Base-by-base conservation (phyloP, 2,113 vertebrate genomes). In the Harpagus bidentatus region DNA sequence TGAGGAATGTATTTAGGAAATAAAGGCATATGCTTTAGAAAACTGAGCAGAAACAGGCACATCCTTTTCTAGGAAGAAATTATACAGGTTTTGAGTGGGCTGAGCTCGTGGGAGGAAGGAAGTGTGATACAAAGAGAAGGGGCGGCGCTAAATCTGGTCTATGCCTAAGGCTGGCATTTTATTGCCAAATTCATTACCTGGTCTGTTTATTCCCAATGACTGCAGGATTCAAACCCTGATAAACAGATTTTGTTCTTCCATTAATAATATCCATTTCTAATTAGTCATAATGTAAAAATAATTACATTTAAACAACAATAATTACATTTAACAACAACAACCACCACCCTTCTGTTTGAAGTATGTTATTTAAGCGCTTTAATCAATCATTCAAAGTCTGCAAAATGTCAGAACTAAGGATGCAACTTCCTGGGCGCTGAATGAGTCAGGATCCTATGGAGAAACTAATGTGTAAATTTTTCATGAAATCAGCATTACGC, bases 61-160 rank as follows among this genome's bases (percentile, higher is more conserved):
- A 56, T 91, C 61, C 66, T 94, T 72, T 76, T 31, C 13, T 47
- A 56, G 67, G 74, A 73, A 87, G 52, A 62, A 88, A 86, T 53
- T 14, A 20, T 34, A 61, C 96, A 96, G 95, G 92, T 95, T 93
- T 94, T 91, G 82, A 88, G 93, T 91, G 92, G 93, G 96, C 56
- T 95, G 91, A 94, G 36, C 40, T 84, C 0, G 61, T 85, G 85
- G 93, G 96, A 91, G 87, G 95, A 71, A 93, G 93, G 95, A 95
- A 96, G 82, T 52, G 52, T 95, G 92, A 94, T 87, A 94, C 84
- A 85, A 67, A 86, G 91, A 85, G 61, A 85, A 93, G 86, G 90
- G 88, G 94, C 5, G n/a, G 80, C 0, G 42, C 95, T 97, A 91
- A 95, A 94, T 95, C 80, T 95, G 91, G 67, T 91, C 69, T 53